phyloP scores from a whole-genome alignment of 2,888 invertebrate genomes.

The Pantelozetes paolii region DNA sequence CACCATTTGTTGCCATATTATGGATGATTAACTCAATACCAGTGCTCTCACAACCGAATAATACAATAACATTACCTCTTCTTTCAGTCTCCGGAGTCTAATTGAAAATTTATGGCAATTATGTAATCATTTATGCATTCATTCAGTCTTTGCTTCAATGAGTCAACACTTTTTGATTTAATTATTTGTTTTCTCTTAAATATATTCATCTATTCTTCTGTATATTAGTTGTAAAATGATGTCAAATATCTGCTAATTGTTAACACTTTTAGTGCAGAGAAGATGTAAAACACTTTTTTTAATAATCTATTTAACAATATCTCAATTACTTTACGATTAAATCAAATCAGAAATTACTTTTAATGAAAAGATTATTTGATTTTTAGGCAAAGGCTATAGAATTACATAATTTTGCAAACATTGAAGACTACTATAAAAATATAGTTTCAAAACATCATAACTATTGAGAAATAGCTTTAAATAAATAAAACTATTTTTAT shows the following conservation, averaged over 20 bases:
- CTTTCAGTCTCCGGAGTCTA: background rate
- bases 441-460: background rate
- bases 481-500: background rate
- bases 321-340: no score
- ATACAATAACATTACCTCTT: constrained; percentile 29
- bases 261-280: no score
- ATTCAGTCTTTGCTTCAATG: background rate
- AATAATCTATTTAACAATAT: no score
- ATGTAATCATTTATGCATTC: constrained; percentile 5
- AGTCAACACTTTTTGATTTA: background rate
- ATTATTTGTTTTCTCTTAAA: background rate
- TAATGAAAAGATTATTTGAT: background rate
- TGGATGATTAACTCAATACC: constrained; percentile 5
- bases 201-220: no score
- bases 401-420: constrained; percentile 11
- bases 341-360: no score
- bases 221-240: no score
- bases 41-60: constrained; percentile 1
- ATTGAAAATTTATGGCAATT: constrained; percentile 21
- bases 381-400: background rate
- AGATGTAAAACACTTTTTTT: no score
- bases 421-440: constrained; percentile 13
- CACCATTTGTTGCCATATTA: constrained; percentile 10
- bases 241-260: background rate
- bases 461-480: background rate